These are phyloP conservation scores for Dromococcyx pavoninus DNA, from an alignment of 2,797 vertebrate species.

Conservation along the genomic window DNA sequence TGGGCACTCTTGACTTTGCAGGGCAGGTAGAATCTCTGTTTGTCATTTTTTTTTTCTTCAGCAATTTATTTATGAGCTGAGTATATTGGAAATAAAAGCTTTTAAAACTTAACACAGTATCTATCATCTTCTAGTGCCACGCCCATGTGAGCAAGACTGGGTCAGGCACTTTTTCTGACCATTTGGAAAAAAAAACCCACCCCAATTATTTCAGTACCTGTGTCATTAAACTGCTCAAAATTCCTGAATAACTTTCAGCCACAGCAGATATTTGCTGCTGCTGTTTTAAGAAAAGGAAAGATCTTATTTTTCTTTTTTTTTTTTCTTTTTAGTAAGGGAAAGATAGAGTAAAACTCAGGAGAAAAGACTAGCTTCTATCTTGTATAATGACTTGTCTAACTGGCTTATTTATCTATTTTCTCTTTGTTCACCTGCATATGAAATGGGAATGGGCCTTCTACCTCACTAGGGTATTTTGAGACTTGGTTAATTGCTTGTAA, in stretches of 20 bases:
- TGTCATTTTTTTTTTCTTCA: neutral
- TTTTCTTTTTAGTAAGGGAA: neutral
- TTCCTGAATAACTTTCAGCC: neutral
- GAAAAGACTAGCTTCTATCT: neutral
- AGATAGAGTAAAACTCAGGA: neutral
- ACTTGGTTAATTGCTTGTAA: constrained; percentile 18
- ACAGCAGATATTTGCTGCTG: neutral
- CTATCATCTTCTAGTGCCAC: neutral
- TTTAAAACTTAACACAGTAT: neutral
- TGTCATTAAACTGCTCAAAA: neutral
- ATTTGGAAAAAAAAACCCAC: neutral
- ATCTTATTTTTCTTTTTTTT: neutral
- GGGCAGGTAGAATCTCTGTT: neutral
- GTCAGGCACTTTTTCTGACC: neutral
- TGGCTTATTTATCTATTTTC: neutral
- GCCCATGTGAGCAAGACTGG: neutral
- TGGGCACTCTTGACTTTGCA: neutral
- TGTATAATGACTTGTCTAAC: neutral
- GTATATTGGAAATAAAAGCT: neutral
- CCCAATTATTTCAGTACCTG: neutral
- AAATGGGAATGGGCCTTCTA: neutral
- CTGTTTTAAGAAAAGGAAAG: neutral
- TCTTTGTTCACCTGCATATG: neutral
- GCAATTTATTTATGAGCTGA: neutral
- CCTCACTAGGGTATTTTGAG: neutral